A percentile compares a stretch with the other conserved stretches of the same genome.
phyloP scores from a whole-genome alignment of 2,797 vertebrate genomes.

The Falco columbarius region DNA sequence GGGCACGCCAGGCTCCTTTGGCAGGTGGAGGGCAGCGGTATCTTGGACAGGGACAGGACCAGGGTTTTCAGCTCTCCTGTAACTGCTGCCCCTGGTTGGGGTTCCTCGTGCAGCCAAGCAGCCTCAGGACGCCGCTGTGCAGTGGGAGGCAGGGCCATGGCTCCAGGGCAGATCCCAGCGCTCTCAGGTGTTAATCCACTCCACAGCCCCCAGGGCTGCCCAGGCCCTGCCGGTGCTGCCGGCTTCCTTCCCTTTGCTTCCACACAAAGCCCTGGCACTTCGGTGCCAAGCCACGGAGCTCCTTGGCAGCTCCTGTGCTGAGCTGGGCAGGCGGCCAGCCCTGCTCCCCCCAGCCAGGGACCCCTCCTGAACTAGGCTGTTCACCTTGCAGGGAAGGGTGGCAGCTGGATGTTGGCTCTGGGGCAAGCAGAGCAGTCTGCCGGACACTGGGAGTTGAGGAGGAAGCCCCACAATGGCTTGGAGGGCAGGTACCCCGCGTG shows the following conservation, averaged over 20 bases:
- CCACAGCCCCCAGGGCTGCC: conserved; percentile 66
- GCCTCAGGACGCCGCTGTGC: neutral
- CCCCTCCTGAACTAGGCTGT: neutral
- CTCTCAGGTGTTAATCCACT: conserved; percentile 59
- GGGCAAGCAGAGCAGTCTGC: neutral
- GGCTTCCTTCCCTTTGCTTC: conserved; percentile 52
- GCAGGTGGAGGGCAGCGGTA: neutral
- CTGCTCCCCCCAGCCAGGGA: neutral
- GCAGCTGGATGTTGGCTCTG: neutral
- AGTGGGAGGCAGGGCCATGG: neutral
- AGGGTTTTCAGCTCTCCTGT: neutral
- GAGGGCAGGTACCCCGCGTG: neutral
- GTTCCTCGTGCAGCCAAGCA: neutral
- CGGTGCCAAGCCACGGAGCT: conserved; percentile 31
- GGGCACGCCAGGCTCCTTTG: neutral
- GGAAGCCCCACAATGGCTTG: fast-evolving
- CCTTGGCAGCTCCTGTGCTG: conserved; percentile 47
- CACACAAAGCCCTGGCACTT: conserved; percentile 1
- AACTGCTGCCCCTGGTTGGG: neutral
- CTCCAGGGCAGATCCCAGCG: conserved; percentile 23
- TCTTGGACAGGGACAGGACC: neutral
- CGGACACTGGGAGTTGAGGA: neutral
- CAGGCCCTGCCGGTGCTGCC: conserved; percentile 66
- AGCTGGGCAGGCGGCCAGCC: conserved; percentile 31
- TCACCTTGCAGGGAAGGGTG: neutral